phyloP scores from a whole-genome alignment of 2,797 vertebrate genomes.

The Tadarida brasiliensis region DNA sequence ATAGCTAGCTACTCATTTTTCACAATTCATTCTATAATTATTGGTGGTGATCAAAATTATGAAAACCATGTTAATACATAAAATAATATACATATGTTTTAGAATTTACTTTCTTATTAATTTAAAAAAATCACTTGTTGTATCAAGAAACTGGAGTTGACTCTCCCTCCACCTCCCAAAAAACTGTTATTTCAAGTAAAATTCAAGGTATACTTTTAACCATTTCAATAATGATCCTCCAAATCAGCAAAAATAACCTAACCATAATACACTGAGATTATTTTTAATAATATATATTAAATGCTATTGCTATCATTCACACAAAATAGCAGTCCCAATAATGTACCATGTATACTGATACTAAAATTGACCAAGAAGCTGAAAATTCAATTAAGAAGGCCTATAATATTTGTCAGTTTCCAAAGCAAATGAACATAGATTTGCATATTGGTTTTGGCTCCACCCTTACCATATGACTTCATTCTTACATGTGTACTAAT shows the following conservation, averaged over 20 bases:
- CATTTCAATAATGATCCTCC: background rate
- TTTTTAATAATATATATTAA: background rate
- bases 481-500: background rate
- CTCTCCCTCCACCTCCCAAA: background rate
- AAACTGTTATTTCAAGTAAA: background rate
- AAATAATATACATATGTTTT: background rate
- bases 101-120: background rate
- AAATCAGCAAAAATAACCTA: constrained; percentile 2
- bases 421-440: background rate
- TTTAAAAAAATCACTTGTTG: background rate
- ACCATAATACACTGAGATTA: background rate
- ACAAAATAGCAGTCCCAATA: background rate
- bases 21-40: background rate
- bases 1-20: background rate
- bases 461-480: background rate
- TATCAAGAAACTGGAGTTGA: background rate
- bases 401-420: background rate
- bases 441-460: background rate
- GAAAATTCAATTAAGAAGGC: background rate
- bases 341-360: background rate
- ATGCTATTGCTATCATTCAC: background rate
- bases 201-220: background rate
- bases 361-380: constrained; percentile 1
- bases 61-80: background rate
- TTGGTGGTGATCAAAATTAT: background rate